Evolutionary conservation across 2,888 invertebrate genomes (phyloP).

Genomic region (Chalcosyrphus nemorum): DNA sequence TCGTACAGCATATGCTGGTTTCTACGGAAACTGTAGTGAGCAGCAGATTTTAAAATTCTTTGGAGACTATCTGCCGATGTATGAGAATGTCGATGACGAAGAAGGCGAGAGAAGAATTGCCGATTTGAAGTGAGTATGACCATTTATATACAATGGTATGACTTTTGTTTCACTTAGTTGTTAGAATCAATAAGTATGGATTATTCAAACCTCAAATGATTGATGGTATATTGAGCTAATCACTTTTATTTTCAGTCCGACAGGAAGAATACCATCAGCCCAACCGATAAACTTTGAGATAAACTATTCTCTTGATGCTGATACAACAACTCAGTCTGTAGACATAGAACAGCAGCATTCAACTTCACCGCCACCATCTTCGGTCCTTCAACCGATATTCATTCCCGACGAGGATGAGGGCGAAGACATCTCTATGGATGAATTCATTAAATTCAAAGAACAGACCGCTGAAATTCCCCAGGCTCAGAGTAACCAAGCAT

Average conservation of each 20-base stretch:
- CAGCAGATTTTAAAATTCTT: slow-evolving; percentile 75
- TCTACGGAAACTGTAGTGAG: slow-evolving; percentile 75
- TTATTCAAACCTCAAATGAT: too few species aligned
- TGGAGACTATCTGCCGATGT: slow-evolving; percentile 76
- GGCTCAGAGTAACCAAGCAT: not conserved
- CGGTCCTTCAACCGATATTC: slow-evolving; percentile 75
- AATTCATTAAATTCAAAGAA: slow-evolving; percentile 75
- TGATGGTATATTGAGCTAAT: too few species aligned
- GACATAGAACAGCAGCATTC: not conserved
- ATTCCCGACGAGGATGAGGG: slow-evolving; percentile 70
- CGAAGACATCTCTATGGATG: slow-evolving; percentile 75
- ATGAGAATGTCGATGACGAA: slow-evolving; percentile 69
- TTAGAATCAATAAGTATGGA: too few species aligned
- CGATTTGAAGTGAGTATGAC: slow-evolving; percentile 52
- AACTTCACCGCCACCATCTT: slow-evolving; percentile 64
- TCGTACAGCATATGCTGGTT: slow-evolving; percentile 75
- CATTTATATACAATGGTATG: too few species aligned
- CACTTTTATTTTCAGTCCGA: slow-evolving; percentile 24
- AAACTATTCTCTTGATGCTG: not conserved
- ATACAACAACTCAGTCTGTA: not conserved
- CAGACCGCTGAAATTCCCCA: slow-evolving; percentile 22
- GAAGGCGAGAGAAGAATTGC: slow-evolving; percentile 27
- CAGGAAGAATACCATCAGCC: not conserved
- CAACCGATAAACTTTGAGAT: slow-evolving; percentile 26
- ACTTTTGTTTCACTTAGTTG: too few species aligned